Percentiles rank a stretch among this genome's conserved stretches.
Evolutionary conservation across 1,140 invertebrate species (phyloP).

Genomic region (Drosophila ironensis): DNA sequence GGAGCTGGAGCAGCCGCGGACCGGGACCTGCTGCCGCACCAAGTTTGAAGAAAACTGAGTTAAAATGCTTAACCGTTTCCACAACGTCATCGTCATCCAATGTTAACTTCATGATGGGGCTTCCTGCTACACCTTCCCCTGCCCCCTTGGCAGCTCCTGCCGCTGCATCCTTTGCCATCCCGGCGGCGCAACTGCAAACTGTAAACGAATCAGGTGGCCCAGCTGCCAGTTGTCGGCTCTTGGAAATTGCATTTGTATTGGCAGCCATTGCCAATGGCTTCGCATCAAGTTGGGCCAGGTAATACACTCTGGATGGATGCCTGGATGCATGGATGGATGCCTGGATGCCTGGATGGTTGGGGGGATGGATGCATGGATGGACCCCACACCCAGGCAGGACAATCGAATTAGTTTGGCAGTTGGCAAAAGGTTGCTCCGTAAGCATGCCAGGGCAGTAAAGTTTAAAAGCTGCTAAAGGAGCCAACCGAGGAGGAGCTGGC

Average conservation of each 20-base stretch:
- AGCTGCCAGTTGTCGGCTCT: conserved; percentile 68
- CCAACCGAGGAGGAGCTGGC: conserved; percentile 2
- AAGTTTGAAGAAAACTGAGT: conserved; percentile 68
- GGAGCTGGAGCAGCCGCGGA: conserved; percentile 16
- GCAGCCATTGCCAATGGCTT: conserved; percentile 65
- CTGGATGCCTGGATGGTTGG: neutral
- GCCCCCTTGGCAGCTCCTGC: neutral
- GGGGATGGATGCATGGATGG: neutral
- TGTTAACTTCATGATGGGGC: conserved; percentile 46
- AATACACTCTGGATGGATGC: conserved; percentile 17
- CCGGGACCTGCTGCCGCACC: conserved; percentile 22
- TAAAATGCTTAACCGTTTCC: conserved; percentile 74
- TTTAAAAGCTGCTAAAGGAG: neutral
- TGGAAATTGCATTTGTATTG: conserved; percentile 80
- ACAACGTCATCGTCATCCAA: conserved; percentile 54
- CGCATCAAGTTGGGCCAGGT: conserved; percentile 30
- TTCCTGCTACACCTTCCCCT: conserved; percentile 8
- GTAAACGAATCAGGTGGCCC: conserved; percentile 75
- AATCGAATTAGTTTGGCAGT: conserved; percentile 79
- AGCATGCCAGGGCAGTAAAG: neutral
- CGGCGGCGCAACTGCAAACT: conserved; percentile 14
- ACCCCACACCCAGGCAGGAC: conserved; percentile 42
- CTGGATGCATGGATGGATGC: neutral
- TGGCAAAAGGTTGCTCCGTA: conserved; percentile 32
- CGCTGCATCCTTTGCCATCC: neutral